A percentile compares a stretch with the other conserved stretches of the same genome.
Conservation (phyloP, 2,797 vertebrate genomes). For the Serranus cabrilla region DNA sequence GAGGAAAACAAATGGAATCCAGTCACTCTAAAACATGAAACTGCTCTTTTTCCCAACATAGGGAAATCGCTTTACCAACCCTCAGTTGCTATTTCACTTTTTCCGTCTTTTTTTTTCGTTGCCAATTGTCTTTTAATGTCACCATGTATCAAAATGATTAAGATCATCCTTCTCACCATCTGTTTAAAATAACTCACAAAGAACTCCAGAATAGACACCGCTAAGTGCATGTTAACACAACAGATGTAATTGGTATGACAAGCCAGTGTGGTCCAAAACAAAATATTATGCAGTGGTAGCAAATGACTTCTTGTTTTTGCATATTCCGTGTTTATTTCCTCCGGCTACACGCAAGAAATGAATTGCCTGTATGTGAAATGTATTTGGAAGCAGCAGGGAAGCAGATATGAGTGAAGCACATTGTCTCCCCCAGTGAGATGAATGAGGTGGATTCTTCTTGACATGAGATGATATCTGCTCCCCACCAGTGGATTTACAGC, state of each 20-base stretch:
- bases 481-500: slow-evolving; percentile 66
- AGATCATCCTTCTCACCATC: slow-evolving; percentile 47
- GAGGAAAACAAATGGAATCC: not conserved
- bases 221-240: slow-evolving; percentile 26
- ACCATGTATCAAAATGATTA: slow-evolving; percentile 40
- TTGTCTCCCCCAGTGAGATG: slow-evolving; percentile 63
- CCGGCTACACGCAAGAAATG: not conserved
- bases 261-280: not conserved
- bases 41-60: too few relatives aligned
- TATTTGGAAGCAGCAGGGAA: slow-evolving; percentile 18
- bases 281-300: not conserved
- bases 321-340: slow-evolving; percentile 21
- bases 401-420: slow-evolving; percentile 56
- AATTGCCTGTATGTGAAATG: slow-evolving; percentile 28
- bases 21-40: not conserved
- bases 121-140: slow-evolving; percentile 35
- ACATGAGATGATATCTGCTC: slow-evolving; percentile 68
- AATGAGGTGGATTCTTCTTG: slow-evolving; percentile 68
- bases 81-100: not conserved
- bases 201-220: slow-evolving; percentile 38
- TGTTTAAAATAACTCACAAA: slow-evolving; percentile 58
- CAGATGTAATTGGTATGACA: slow-evolving; percentile 3
- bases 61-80: not conserved
- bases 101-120: not conserved
- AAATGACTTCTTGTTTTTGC: slow-evolving; percentile 10